phyloP scores from a whole-genome alignment of 2,113 vertebrate species.

The Anhinga anhinga region DNA sequence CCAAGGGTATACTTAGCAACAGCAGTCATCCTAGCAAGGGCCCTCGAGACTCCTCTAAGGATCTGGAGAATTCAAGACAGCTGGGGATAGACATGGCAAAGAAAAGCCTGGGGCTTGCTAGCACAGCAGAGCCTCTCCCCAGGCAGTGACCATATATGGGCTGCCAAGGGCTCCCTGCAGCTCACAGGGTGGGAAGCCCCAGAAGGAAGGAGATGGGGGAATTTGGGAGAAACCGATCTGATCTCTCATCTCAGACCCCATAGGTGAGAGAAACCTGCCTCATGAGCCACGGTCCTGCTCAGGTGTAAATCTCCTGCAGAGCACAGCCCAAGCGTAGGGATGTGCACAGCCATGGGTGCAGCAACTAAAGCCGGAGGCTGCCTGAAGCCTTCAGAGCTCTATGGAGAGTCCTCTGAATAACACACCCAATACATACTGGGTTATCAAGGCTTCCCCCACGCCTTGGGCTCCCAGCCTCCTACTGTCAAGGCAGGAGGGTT shows the following conservation, averaged over 20 bases:
- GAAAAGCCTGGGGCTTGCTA: neutral
- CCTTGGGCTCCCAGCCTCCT: neutral
- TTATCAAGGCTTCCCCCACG: neutral
- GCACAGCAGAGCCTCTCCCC: neutral
- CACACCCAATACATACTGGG: accelerated
- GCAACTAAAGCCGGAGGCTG: neutral
- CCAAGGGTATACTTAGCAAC: conserved; percentile 55
- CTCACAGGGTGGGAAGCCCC: neutral
- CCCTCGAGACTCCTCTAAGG: conserved; percentile 22
- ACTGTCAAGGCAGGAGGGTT: neutral
- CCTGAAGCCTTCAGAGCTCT: neutral
- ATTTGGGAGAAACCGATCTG: neutral
- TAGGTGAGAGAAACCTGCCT: neutral
- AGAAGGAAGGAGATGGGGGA: neutral
- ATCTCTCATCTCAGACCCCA: neutral
- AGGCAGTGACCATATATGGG: conserved; percentile 54
- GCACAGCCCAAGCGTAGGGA: neutral
- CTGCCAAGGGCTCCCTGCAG: neutral
- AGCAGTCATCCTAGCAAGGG: conserved; percentile 22
- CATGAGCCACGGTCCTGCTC: neutral
- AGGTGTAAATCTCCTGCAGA: neutral
- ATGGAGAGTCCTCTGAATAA: neutral
- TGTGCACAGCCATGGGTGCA: neutral
- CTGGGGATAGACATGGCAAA: conserved; percentile 19
- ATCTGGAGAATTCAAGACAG: conserved; percentile 67